These are phyloP conservation scores for Altica lythri DNA, from an alignment of 2,888 invertebrate genomes.

Conservation along the genomic window DNA sequence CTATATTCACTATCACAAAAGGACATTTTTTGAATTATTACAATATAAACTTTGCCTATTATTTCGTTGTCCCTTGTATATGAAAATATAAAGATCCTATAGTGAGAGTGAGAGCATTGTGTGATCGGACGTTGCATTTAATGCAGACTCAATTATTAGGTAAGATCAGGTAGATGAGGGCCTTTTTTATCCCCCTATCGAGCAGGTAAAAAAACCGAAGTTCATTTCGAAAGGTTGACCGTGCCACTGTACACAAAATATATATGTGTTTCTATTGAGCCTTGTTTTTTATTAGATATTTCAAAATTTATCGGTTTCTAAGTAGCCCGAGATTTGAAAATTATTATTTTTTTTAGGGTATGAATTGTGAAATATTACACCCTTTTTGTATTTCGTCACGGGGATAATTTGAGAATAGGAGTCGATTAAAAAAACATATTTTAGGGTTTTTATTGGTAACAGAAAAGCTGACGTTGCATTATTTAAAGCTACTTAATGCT, in stretches of 20 bases:
- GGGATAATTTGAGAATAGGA: conserved; percentile 23
- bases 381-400: conserved; percentile 26
- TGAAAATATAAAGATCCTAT: conserved; percentile 10
- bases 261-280: conserved; percentile 22
- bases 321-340: conserved; percentile 36
- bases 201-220: conserved; percentile 45
- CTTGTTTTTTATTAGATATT: conserved; percentile 29
- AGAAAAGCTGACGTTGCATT: not conserved
- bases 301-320: conserved; percentile 37
- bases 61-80: conserved; percentile 25
- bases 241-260: conserved; percentile 32
- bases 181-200: conserved; percentile 40
- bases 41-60: conserved; percentile 8
- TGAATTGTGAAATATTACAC: conserved; percentile 31
- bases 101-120: conserved; percentile 22
- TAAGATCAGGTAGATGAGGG: conserved; percentile 49
- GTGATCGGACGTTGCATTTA: conserved; percentile 37
- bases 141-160: conserved; percentile 48
- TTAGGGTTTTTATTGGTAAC: conserved; percentile 14
- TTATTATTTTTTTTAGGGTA: conserved; percentile 35
- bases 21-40: not conserved
- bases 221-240: conserved; percentile 36
- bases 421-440: conserved; percentile 29
- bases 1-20: not conserved
- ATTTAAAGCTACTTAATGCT: conserved; percentile 8